Conservation (phyloP, 2,797 vertebrate genomes). For the Melanotaenia boesemani region DNA sequence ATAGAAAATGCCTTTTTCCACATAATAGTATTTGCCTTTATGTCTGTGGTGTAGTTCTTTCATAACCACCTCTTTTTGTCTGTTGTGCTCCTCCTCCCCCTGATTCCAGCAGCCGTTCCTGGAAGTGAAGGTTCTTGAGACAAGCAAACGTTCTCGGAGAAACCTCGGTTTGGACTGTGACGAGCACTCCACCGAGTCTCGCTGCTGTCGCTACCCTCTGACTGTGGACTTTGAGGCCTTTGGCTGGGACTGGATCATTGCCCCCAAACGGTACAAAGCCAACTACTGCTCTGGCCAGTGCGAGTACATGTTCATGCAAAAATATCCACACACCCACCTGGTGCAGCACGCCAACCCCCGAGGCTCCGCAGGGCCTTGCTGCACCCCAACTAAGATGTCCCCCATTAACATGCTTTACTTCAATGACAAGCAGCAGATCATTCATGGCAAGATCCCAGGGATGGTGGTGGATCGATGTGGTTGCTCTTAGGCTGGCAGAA, state of each 20-base stretch:
- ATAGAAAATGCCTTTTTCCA: background rate
- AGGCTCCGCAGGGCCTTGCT: constrained; percentile 97
- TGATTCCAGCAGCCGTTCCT: constrained; percentile 95
- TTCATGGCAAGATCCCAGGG: constrained; percentile 98
- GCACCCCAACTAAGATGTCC: constrained; percentile 99
- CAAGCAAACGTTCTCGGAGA: constrained; percentile 93
- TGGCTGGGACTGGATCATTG: constrained; percentile 99
- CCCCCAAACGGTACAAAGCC: constrained; percentile 98
- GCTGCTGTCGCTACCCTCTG: constrained; percentile 97
- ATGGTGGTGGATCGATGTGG: constrained; percentile 99
- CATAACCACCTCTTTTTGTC: constrained; percentile 79
- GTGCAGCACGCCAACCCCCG: constrained; percentile 97
- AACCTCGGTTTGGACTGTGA: constrained; percentile 98
- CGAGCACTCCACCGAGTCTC: constrained; percentile 96
- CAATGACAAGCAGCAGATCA: constrained; percentile 99
- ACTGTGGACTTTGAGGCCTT: constrained; percentile 99
- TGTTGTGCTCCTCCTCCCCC: constrained; percentile 65
- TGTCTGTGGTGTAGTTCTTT: constrained; percentile 58
- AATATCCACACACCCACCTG: constrained; percentile 98
- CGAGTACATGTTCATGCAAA: constrained; percentile 99
- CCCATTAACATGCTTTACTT: constrained; percentile 99
- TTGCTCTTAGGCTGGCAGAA: constrained; percentile 87
- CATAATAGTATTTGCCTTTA: background rate
- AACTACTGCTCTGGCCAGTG: constrained; percentile 99
- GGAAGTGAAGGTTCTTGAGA: constrained; percentile 98